A percentile compares a stretch with the other conserved stretches of the same genome.
These are phyloP conservation scores for Geotrypetes seraphini DNA, from an alignment of 2,797 vertebrate genomes.

Conservation along the genomic window DNA sequence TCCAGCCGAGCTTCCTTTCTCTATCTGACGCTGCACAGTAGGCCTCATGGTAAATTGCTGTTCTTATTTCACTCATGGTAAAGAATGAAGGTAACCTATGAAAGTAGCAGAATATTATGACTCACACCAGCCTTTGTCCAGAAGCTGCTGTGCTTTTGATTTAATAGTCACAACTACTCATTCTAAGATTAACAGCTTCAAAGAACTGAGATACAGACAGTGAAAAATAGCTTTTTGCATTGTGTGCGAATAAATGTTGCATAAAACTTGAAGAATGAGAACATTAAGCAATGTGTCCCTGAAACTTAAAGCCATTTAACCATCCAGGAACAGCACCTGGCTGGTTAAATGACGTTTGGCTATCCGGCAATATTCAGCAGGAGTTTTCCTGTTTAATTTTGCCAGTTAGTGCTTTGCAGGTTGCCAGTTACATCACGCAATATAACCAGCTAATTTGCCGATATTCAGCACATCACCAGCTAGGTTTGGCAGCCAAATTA, in stretches of 20 bases:
- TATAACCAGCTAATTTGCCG: no score
- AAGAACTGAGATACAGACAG: not conserved
- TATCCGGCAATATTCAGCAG: no score
- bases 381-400: no score
- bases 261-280: not conserved
- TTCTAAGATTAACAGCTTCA: not conserved
- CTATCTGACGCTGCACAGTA: conserved; percentile 1
- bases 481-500: no score
- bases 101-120: not conserved
- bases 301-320: no score
- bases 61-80: conserved; percentile 7
- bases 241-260: not conserved
- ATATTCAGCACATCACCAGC: no score
- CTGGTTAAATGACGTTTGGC: no score
- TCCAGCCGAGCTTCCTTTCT: conserved; percentile 3
- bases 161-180: not conserved
- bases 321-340: no score
- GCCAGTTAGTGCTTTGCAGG: no score
- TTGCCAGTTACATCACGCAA: no score
- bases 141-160: not conserved
- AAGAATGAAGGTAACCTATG: not conserved
- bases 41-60: conserved; percentile 9
- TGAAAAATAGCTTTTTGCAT: no score
- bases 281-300: no score
- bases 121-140: not conserved